A percentile compares a stretch with the other conserved stretches of the same genome.
Conservation (phyloP, 2,888 invertebrate species). For the Saturnia pavonia region DNA sequence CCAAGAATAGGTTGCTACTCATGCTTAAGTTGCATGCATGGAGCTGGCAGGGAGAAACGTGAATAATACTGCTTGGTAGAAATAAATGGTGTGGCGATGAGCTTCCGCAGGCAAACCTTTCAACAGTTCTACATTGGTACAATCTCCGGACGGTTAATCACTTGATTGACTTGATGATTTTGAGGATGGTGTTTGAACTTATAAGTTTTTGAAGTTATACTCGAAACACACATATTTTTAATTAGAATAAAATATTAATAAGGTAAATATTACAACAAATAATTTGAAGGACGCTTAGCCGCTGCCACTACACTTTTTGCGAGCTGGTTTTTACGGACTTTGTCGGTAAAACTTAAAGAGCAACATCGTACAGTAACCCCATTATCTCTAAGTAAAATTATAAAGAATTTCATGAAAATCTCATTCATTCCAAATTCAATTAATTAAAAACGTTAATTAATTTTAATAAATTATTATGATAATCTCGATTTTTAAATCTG, state of each 20-base stretch:
- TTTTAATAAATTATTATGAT: not conserved
- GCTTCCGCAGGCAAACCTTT: too few species aligned
- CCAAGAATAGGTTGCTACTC: too few species aligned
- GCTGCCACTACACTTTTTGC: not conserved
- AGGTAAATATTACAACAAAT: not conserved
- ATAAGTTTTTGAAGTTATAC: too few species aligned
- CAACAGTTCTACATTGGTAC: too few species aligned
- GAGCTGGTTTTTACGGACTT: not conserved
- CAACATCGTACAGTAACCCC: not conserved
- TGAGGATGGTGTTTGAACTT: too few species aligned
- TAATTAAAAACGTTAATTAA: not conserved
- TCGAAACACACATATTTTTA: too few species aligned
- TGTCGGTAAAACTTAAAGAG: not conserved
- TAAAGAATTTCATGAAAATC: not conserved
- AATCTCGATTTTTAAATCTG: not conserved
- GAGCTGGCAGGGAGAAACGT: too few species aligned
- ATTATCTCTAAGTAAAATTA: not conserved
- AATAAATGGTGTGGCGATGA: too few species aligned
- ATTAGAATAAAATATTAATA: not conserved
- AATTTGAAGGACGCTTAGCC: not conserved
- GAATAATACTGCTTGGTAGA: too few species aligned
- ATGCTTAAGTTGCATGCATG: too few species aligned
- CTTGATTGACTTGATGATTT: too few species aligned
- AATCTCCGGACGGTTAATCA: too few species aligned
- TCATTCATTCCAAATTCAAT: not conserved